Conservation (phyloP, 2,113 vertebrate species). For the Apistogramma diplotaenia region DNA sequence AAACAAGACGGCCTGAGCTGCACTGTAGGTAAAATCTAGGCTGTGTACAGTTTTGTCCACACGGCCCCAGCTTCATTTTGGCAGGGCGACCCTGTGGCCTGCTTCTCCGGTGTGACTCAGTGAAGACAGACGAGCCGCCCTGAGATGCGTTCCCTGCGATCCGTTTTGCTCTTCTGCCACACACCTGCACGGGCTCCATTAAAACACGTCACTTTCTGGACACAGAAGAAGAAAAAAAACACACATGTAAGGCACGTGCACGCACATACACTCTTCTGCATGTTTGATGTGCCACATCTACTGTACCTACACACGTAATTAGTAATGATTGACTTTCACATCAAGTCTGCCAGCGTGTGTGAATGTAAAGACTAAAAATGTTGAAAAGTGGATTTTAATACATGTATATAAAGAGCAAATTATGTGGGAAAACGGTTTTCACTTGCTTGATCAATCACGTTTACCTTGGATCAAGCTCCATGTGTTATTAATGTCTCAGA, state of each 20-base stretch:
- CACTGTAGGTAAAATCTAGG: neutral
- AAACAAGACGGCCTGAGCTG: neutral
- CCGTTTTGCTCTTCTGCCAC: conserved; percentile 1
- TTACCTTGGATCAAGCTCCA: conserved; percentile 20
- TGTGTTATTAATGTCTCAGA: conserved; percentile 48
- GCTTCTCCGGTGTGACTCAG: conserved; percentile 32
- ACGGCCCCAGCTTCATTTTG: conserved; percentile 14
- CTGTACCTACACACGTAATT: neutral
- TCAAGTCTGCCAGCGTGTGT: neutral
- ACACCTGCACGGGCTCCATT: conserved; percentile 18
- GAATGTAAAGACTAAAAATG: neutral
- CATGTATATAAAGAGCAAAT: neutral
- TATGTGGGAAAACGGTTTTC: neutral
- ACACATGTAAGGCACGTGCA: neutral
- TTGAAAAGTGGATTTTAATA: neutral
- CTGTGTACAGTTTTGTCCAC: conserved; percentile 8
- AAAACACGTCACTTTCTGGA: neutral
- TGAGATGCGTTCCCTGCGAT: conserved; percentile 13
- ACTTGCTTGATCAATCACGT: conserved; percentile 35
- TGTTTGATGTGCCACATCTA: neutral
- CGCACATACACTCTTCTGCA: neutral
- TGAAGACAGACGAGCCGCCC: conserved; percentile 51
- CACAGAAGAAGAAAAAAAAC: neutral
- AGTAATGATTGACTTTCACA: neutral
- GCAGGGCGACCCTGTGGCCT: conserved; percentile 14